Base-by-base conservation (phyloP, 2,113 vertebrate species). In the Geococcyx californianus region DNA sequence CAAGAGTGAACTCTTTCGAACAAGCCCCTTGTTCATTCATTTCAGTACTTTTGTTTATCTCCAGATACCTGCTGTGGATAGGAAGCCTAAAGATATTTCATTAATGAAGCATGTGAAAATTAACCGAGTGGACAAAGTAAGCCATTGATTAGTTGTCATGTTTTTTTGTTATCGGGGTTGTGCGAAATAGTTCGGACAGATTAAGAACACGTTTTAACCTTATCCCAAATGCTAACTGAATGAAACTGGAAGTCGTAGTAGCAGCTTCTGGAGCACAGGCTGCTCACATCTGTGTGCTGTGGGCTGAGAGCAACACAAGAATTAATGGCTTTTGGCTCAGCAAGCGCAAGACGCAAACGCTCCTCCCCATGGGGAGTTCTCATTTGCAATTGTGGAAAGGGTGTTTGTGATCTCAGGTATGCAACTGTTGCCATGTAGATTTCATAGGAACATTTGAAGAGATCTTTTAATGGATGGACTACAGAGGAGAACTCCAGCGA, bases 71-170 rank as follows among this genome's bases (percentile, higher is more conserved):
- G 47, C 89, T 91, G 55, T 91, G 85, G 44, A 67, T 87, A 86
- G 63, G 55, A 93, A 83, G 72, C 38, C 55, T 91, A n/a, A 85
- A 93, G 87, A 73, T 80, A 84, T 42, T 87, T 95, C 34, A 55
- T 80, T 94, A 94, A 59, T 85, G 74, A 86, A 82, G n/a, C 45
- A 34, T 79, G 55, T 74, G 74, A 87, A 93, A 90, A 85, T 56
- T 24, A 81, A 56, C 68, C 38, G 81, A 83, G 38, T 84, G 76
- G 76, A 84, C 72, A 88, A 60, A 78, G 26, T 55, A 84, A 42
- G 45, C 36, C 90, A 26, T 44, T 95, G 88, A 83, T 68, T 82
- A 84, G 49, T 94, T 83, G 80, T 81, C 68, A 16, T 58, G 38
- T 11, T 33, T 58, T 73, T 81, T 67, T 8, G 8, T 55, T 95